Evolutionary conservation across 2,797 vertebrate genomes (phyloP), one percentile per base, ranked within the genome.

Genomic region (Adrianichthys oophorus): DNA sequence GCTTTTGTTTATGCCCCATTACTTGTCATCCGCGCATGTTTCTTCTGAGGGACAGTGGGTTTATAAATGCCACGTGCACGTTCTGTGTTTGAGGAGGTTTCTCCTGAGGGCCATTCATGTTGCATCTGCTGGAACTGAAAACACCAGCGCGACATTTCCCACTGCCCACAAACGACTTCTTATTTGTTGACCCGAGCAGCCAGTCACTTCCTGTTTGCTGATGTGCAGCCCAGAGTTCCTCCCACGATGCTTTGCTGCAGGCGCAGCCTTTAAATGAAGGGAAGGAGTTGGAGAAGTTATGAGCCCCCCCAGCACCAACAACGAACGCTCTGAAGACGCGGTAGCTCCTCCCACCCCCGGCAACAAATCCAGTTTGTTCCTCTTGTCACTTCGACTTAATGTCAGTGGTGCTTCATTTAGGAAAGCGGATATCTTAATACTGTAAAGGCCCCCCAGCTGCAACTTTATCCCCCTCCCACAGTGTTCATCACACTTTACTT

Each of bases 191-290:
- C 16, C 41, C 41, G 41, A 16, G 41, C 23, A 41, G 48, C 44
- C 56, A 57, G 76, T 82, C 76, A 17, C 56, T 50, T 87, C 72
- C 59, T 59, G 59, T 85, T 74, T 60, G 37, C 26, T 80, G 60
- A 79, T 75, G 53, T 56, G 24, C 13, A 41, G 72, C 74, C 81
- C 67, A 58, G 66, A 76, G 68, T 52, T 56, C 62, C 65, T 79
- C 68, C 66, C 74, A 76, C 24, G 10, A 74, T 70, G 65, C 70
- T 37, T 76, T 44, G 70, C 75, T 65, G 5, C n/a, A 14, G 59
- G 56, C 56, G 4, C 48, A 51, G 49, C 52, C 68, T 42, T 65
- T 41, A 57, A 73, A 18, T 48, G 63, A 70, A 57, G 5, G 4
- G 52, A 73, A 46, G 51, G 44, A 78, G 56, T 52, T 49, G 55